A percentile compares a stretch with the other conserved stretches of the same genome.
These are phyloP conservation scores for Pardalotus punctatus DNA, from an alignment of 2,113 vertebrate genomes.

Conservation along the genomic window DNA sequence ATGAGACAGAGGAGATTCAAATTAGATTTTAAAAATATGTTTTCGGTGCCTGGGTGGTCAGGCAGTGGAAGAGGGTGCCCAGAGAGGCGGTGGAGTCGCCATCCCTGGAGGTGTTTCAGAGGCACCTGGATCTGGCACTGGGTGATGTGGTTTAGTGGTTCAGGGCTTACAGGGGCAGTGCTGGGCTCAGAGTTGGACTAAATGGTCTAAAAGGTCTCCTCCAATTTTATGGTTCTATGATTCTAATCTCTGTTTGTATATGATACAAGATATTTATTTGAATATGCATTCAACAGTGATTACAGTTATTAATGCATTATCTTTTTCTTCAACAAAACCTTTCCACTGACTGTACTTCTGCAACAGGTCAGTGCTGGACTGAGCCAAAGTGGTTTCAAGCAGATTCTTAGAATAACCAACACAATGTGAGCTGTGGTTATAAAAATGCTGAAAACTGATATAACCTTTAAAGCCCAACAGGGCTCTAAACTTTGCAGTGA, in stretches of 20 bases:
- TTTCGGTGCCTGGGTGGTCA: neutral
- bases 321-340: neutral
- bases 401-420: neutral
- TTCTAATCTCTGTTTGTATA: neutral
- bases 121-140: neutral
- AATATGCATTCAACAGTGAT: neutral
- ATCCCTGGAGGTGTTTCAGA: neutral
- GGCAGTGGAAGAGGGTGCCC: neutral
- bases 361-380: neutral
- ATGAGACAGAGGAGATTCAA: neutral
- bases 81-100: neutral
- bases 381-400: neutral
- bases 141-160: neutral
- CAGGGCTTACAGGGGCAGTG: neutral
- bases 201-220: neutral
- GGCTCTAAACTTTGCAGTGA: neutral
- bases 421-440: neutral
- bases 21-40: neutral
- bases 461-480: slow-evolving; percentile 26
- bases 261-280: neutral
- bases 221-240: neutral
- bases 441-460: slow-evolving; percentile 40
- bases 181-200: neutral
- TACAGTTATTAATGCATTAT: neutral
- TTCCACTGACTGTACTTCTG: neutral